Base-by-base conservation (phyloP, 1,140 invertebrate species). In the Diachasma alloeum region DNA sequence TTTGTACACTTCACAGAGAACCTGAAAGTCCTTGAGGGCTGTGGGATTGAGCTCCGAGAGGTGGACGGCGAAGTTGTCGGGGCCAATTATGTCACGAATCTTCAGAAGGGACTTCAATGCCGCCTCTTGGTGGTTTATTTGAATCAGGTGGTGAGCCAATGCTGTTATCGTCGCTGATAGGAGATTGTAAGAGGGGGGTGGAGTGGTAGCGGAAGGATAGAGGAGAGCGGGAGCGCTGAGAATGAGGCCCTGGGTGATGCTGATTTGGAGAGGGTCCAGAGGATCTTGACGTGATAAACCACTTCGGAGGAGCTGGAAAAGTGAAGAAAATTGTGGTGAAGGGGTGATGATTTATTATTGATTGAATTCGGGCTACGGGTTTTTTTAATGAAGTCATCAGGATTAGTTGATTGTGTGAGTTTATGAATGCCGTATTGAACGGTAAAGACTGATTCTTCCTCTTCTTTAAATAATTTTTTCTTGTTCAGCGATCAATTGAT, bases 51-150 rank as follows among this genome's bases (percentile, higher is more conserved):
- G 81, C 15, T 89, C 87, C 4, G 81, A 78, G 8, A 92, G 77
- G 66, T 91, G 89, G 11, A 84, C 82, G 79, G 93, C 89, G 81
- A 95, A 95, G 73, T 93, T 91, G n/a, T 91, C 85, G 0, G 86
- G 83, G 0, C 94, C 94, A 22, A 95, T 89, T 0, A 92, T 85
- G 48, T 94, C 91, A 15, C 92, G 90, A 36, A 95, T 91, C 87
- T 94, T 93, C 11, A 92, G 86, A 11, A 95, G 82, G 0, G 94
- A 93, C 66, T 92, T 91, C 0, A 95, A 80, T 0, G 93, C 92
- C 1, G 93, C 91, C 83, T 95, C 94, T 85, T 93, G 93, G 80
- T 94, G 93, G 0, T 91, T 86, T 0, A 92, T 88, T 79, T 94
- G 93, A 1, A 91, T 91, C 75, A 95, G 85, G 82, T 93, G 93